Evolutionary conservation across 2,888 invertebrate genomes (phyloP), one percentile per base, ranked within the genome.

Genomic region (Chalcosyrphus nemorum): DNA sequence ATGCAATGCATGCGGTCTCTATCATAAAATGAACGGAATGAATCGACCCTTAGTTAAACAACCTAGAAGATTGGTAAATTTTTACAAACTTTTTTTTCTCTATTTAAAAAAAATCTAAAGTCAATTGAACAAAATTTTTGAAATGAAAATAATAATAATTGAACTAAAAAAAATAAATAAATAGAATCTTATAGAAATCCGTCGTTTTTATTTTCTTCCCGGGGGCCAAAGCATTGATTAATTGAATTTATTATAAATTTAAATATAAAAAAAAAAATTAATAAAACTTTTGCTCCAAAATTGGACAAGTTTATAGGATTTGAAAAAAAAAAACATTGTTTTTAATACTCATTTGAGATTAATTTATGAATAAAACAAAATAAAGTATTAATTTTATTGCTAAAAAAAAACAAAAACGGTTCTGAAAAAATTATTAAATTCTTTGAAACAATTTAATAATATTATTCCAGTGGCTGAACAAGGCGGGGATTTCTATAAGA

Each of bases 1-100:
- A 89, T 99, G 99, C 95, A 99, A 99, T 94, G 99, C 99, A 87
- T 99, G 99, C 93, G 99, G 99, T 89, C 96, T 99, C 88, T 99
- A 99, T 94, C 96, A 96, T 93, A 97, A 97, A 94, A 96, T 97
- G 96, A 98, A 98, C 92, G 97, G 97, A 91, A 95, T 97, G 94
- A 97, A 97, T 93, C 94, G 97, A 90, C 97, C 98, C 78, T 93
- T 97, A 90, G 96, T 97, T 90, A 97, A 97, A 93, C 97, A 97
- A 92, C 96, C 97, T 91, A 94, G 97, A 92, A 94, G 97, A 93
- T 94, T 96, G 96, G 97, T 97, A 95, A 92, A 88, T 89, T 87
- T 24, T 35, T 56, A 9, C 15, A 35, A 70, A 80, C 45, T 52
- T 56, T 41, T 72, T 75, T 70, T 75, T 52, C 56, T 77, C 15